phyloP scores from a whole-genome alignment of 2,797 vertebrate species.

The Emydoidea blandingii region DNA sequence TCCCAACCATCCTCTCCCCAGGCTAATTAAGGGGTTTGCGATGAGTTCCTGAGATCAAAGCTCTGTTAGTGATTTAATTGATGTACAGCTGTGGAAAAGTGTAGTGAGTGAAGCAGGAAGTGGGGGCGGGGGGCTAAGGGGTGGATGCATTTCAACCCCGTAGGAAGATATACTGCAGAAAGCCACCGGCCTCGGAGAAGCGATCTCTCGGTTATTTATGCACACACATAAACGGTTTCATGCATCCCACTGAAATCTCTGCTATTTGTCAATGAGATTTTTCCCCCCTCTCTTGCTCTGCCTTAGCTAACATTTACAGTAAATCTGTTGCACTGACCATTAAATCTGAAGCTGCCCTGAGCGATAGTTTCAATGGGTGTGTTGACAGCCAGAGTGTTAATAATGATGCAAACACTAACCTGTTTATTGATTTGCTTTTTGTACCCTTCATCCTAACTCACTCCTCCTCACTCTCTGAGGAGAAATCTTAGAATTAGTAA shows the following conservation, averaged over 20 bases:
- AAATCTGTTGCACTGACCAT: conserved; percentile 86
- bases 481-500: conserved; percentile 86
- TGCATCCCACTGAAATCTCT: conserved; percentile 69
- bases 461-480: conserved; percentile 81
- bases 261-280: conserved; percentile 77
- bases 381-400: conserved; percentile 85
- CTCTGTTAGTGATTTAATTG: background rate
- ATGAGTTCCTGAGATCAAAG: conserved; percentile 33
- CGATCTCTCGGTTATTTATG: conserved; percentile 71
- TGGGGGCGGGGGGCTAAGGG: background rate
- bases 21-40: conserved; percentile 9
- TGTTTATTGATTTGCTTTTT: conserved; percentile 88
- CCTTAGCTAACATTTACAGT: conserved; percentile 84
- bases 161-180: conserved; percentile 32
- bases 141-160: background rate
- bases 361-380: conserved; percentile 83
- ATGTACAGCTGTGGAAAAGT: background rate
- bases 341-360: conserved; percentile 83
- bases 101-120: background rate
- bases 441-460: conserved; percentile 83
- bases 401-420: conserved; percentile 86
- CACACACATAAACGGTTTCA: conserved; percentile 73
- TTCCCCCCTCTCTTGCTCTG: conserved; percentile 21
- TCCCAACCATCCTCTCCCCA: background rate
- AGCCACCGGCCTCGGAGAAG: background rate